A percentile compares a stretch with the other conserved stretches of the same genome.
Evolutionary conservation across 2,797 vertebrate species (phyloP).

Genomic region (Knipowitschia caucasica): DNA sequence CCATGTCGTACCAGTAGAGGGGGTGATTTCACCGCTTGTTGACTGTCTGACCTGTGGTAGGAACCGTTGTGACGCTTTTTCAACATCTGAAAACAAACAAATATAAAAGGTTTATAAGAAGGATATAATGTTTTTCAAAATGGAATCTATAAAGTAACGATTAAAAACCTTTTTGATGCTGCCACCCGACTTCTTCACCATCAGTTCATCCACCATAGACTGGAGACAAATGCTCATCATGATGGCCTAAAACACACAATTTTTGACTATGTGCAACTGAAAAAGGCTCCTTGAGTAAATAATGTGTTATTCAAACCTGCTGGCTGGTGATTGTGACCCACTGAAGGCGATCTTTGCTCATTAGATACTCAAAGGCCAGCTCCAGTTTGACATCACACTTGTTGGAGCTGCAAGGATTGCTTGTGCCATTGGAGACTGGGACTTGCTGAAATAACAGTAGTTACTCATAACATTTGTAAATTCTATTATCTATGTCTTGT

Average conservation of each 20-base stretch:
- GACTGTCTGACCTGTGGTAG: constrained; percentile 87
- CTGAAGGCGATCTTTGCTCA: constrained; percentile 97
- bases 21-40: constrained; percentile 94
- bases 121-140: background rate
- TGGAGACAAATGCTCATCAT: constrained; percentile 99
- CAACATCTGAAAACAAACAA: constrained; percentile 87
- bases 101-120: no score
- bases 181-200: constrained; percentile 98
- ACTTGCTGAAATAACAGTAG: constrained; percentile 76
- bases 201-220: constrained; percentile 97
- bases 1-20: constrained; percentile 84
- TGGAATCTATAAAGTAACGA: no score
- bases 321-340: constrained; percentile 99
- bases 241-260: constrained; percentile 81
- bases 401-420: constrained; percentile 78
- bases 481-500: background rate
- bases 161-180: constrained; percentile 91
- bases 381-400: constrained; percentile 92
- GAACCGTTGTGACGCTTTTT: constrained; percentile 84
- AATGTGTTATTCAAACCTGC: constrained; percentile 76
- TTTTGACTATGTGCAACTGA: background rate
- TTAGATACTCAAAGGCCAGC: constrained; percentile 96
- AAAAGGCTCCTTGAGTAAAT: background rate
- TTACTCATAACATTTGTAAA: background rate
- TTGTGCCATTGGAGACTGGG: constrained; percentile 82